A percentile compares a stretch with the other conserved stretches of the same genome.
phyloP scores from a whole-genome alignment of 2,797 vertebrate genomes.

The Sphenopsis melanotis region DNA sequence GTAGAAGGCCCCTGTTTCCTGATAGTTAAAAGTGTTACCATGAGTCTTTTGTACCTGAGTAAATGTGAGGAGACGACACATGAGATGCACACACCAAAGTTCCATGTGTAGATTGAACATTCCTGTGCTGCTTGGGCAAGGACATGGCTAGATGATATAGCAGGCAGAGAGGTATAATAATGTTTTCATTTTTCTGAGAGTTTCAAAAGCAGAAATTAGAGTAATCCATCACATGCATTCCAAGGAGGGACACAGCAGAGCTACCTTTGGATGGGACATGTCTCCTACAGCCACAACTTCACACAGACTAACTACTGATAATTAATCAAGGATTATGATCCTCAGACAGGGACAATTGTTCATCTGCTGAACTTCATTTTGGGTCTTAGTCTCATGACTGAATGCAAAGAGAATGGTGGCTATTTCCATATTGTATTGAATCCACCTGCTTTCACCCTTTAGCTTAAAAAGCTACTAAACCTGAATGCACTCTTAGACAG shows the following conservation, averaged over 20 bases:
- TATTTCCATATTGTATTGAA: not conserved
- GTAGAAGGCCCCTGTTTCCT: not conserved
- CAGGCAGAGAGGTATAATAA: not conserved
- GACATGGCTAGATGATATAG: not conserved
- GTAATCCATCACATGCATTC: not conserved
- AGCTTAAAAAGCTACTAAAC: not conserved
- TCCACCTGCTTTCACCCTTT: not conserved
- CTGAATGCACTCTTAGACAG: not conserved
- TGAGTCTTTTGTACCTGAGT: not conserved
- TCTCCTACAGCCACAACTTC: not conserved
- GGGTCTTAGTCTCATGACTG: not conserved
- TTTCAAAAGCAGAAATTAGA: not conserved
- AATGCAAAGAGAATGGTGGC: not conserved
- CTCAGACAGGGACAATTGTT: not conserved
- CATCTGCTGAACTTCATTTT: not conserved
- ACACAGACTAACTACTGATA: not conserved
- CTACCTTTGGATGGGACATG: not conserved
- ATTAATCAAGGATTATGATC: not conserved
- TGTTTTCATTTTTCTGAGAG: not conserved
- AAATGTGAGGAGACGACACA: not conserved
- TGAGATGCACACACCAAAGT: not conserved
- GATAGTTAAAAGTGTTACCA: not conserved
- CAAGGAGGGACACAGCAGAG: not conserved
- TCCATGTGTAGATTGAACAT: not conserved
- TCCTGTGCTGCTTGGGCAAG: not conserved